Conservation (phyloP, 2,888 invertebrate genomes). For the Pocota personata region DNA sequence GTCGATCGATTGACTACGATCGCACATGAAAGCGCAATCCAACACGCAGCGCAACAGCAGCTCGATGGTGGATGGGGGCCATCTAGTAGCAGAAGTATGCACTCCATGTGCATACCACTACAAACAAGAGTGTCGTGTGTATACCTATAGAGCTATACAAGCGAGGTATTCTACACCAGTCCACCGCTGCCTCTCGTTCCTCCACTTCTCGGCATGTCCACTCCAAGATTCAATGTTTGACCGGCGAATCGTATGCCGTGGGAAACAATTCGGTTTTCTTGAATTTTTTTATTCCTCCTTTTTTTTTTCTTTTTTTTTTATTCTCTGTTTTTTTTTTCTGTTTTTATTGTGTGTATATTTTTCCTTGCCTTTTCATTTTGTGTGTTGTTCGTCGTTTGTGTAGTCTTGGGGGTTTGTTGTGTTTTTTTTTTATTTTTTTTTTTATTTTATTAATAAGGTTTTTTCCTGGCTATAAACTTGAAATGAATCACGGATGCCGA, state of each 20-base stretch:
- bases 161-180: conserved; percentile 58
- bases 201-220: conserved; percentile 68
- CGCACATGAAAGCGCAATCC: conserved; percentile 73
- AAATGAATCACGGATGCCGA: conserved; percentile 74
- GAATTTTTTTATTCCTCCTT: conserved; percentile 77
- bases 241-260: conserved; percentile 84
- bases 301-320: conserved; percentile 74
- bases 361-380: conserved; percentile 93
- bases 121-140: conserved; percentile 14
- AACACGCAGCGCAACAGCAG: conserved; percentile 55
- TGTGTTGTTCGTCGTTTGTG: conserved; percentile 80
- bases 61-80: conserved; percentile 61
- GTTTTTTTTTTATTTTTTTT: conserved; percentile 73
- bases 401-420: conserved; percentile 65
- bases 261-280: conserved; percentile 84
- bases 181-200: conserved; percentile 44
- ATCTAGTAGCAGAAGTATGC: conserved; percentile 72
- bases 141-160: conserved; percentile 53
- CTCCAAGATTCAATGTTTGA: conserved; percentile 81
- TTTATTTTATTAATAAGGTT: conserved; percentile 73
- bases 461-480: conserved; percentile 74
- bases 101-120: conserved; percentile 73
- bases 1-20: conserved; percentile 71
- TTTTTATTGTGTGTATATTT: conserved; percentile 88
- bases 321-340: conserved; percentile 79